Base-by-base conservation (phyloP, 2,113 vertebrate species). In the Poeciliopsis occidentalis region DNA sequence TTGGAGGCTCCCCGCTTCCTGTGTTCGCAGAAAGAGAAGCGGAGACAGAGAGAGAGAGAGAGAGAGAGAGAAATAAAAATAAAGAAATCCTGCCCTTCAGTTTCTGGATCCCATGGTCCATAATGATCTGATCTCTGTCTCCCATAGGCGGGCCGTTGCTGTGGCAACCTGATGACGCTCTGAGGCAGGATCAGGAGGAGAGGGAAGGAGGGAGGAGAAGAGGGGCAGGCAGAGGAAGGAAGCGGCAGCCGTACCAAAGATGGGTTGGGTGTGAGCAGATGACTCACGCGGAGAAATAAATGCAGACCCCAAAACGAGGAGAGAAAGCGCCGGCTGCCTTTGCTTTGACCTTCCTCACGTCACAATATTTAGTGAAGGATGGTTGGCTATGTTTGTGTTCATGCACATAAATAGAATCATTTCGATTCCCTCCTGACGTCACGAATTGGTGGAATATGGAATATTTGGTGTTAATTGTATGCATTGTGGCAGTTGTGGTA, bases 131-230 rank as follows among this genome's bases (percentile, higher is more conserved):
- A 90, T 91, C 91, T 83, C 88, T 85, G 85, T 88, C 89, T 90
- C 92, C 85, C 87, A 90, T 90, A 90, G 92, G 91, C 88, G 81
- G 90, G 77, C 81, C 85, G 90, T 92, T 91, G 83, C 88, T 80
- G 84, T 86, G 89, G 89, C 68, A 91, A 91, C 88, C 79, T 89
- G 93, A 93, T 94, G 92, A 93, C 90, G 92, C 92, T 93, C 88
- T 89, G 90, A 85, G 88, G 74, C 72, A 86, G 81, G 83, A 84
- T 51, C 72, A 76, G 79, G 81, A 69, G 82, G 69, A 41, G 69
- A 70, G 74, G 47, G 85, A 70, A 78, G 79, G 83, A 81, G 83
- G 83, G 85, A 79, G 79, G 84, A 79, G 3, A 80, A 81, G 85
- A 79, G 85, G 83, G 70, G 74, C 8, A 29, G 83, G 63, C 69